Percentiles rank a stretch among this genome's conserved stretches.
These are phyloP conservation scores for Harpalus rubripes DNA, from an alignment of 2,888 invertebrate species.

Conservation along the genomic window DNA sequence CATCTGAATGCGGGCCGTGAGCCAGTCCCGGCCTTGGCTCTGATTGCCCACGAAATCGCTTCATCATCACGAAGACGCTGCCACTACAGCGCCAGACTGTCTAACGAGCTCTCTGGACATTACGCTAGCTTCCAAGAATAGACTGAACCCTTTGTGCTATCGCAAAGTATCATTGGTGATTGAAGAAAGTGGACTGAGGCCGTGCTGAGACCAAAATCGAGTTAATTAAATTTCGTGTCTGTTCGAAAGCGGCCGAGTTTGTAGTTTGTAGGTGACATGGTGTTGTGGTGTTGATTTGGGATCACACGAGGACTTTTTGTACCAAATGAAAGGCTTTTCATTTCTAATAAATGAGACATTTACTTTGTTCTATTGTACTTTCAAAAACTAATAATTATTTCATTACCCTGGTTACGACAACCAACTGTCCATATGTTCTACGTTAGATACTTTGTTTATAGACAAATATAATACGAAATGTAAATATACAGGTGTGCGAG, in stretches of 20 bases:
- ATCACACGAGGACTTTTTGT: not conserved
- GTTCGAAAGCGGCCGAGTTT: conserved; percentile 23
- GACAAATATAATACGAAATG: not conserved
- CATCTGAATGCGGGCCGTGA: conserved; percentile 63
- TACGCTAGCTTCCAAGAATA: not conserved
- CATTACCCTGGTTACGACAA: not conserved
- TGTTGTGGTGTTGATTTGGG: conserved; percentile 25
- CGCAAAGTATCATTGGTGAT: not conserved
- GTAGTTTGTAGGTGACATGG: conserved; percentile 41
- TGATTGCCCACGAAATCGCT: conserved; percentile 66
- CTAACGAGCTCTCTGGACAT: not conserved
- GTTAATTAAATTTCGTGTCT: conserved; percentile 60
- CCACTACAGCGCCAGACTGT: conserved; percentile 16
- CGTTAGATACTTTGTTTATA: too few species aligned
- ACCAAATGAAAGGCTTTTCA: not conserved
- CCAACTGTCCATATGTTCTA: too few species aligned
- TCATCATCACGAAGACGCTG: conserved; percentile 57
- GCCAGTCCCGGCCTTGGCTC: conserved; percentile 56
- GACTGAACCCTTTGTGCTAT: not conserved
- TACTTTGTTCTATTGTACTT: not conserved
- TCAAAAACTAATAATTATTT: not conserved
- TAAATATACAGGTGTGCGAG: too few species aligned
- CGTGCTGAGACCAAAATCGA: conserved; percentile 53
- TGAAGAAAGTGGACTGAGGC: not conserved
- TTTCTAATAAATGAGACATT: not conserved